Percentiles rank a stretch among this genome's conserved stretches.
Evolutionary conservation across 2,113 vertebrate genomes (phyloP).

Genomic region (Sprattus sprattus): DNA sequence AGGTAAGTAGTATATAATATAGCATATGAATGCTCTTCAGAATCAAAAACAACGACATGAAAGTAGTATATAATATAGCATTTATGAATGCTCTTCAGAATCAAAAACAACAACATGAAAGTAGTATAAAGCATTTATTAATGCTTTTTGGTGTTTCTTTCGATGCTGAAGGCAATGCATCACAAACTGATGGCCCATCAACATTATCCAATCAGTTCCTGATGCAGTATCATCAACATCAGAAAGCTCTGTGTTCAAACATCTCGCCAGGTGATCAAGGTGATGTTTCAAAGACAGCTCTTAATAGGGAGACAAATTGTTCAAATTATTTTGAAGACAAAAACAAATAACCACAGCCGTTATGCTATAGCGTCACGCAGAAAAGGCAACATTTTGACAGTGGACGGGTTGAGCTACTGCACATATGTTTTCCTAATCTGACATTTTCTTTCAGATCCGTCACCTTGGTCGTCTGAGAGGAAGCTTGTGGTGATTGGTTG

Average conservation of each 20-base stretch:
- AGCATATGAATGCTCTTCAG: no score
- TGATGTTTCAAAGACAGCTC: background rate
- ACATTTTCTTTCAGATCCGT: conserved; percentile 69
- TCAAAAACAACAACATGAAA: no score
- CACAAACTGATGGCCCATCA: conserved; percentile 87
- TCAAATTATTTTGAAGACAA: conserved; percentile 2
- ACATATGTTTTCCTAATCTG: conserved; percentile 63
- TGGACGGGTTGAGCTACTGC: background rate
- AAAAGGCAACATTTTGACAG: conserved; percentile 56
- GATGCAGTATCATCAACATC: conserved; percentile 99
- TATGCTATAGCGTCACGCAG: conserved; percentile 51
- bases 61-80: no score
- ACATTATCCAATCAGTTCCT: conserved; percentile 98
- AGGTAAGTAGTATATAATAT: no score
- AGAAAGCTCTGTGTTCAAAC: conserved; percentile 71
- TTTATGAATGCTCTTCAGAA: no score
- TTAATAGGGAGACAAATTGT: background rate
- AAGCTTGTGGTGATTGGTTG: conserved; percentile 65
- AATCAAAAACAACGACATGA: no score
- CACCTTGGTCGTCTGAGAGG: conserved; percentile 59
- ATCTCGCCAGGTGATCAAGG: conserved; percentile 17
- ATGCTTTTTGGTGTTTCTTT: conserved; percentile 74
- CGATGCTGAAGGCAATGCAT: conserved; percentile 99
- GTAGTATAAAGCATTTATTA: no score
- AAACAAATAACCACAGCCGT: background rate